phyloP scores from a whole-genome alignment of 2,113 vertebrate genomes.

The Talpa occidentalis region DNA sequence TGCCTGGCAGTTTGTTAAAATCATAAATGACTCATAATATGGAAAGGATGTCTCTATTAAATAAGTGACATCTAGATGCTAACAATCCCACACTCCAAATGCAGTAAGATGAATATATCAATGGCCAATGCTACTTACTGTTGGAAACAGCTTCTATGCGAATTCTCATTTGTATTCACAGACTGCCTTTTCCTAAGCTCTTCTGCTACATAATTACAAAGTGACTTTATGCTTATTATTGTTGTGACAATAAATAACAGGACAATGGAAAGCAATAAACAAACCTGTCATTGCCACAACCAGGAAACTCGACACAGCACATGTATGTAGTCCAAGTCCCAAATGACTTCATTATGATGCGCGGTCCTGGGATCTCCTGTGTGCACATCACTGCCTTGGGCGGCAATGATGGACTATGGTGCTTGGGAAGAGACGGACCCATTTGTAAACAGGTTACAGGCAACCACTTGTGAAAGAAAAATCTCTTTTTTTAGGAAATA shows the following conservation, averaged over 20 bases:
- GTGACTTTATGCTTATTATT: constrained; percentile 61
- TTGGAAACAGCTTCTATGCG: constrained; percentile 26
- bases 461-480: neutral
- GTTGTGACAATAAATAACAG: constrained; percentile 69
- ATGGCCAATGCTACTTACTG: constrained; percentile 30
- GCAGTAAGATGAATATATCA: constrained; percentile 50
- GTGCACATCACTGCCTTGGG: neutral
- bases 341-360: neutral
- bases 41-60: constrained; percentile 32
- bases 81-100: neutral
- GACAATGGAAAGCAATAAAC: constrained; percentile 60
- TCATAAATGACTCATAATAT: constrained; percentile 30
- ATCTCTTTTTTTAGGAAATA: neutral
- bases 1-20: constrained; percentile 55
- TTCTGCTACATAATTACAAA: constrained; percentile 65
- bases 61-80: constrained; percentile 38
- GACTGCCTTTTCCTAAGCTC: constrained; percentile 58
- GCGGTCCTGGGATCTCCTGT: neutral
- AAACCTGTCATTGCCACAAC: constrained; percentile 35
- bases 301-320: neutral
- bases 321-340: neutral
- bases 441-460: constrained; percentile 34
- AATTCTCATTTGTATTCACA: constrained; percentile 67
- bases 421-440: neutral
- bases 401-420: neutral